Evolutionary conservation across 2,888 invertebrate genomes (phyloP).

Genomic region (Acanthococcus lagerstroemiae): DNA sequence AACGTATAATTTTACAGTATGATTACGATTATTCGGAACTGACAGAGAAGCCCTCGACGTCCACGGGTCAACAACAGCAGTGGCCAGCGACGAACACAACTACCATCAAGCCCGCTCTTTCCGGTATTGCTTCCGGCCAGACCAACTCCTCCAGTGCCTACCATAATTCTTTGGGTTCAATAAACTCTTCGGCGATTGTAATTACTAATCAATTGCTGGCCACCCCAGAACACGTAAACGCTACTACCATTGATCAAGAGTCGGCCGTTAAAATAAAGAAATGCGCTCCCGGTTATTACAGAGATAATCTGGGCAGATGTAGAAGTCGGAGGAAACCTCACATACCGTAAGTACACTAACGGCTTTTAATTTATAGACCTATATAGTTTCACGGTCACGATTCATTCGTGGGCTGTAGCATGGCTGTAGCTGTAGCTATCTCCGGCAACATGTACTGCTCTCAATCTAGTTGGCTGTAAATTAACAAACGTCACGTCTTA

Average conservation of each 20-base stretch:
- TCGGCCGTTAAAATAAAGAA: slow-evolving; percentile 31
- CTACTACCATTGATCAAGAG: slow-evolving; percentile 20
- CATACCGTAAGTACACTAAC: slow-evolving; percentile 35
- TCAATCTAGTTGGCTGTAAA: too few relatives aligned
- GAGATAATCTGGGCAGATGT: slow-evolving; percentile 41
- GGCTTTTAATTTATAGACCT: too few relatives aligned
- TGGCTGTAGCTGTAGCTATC: too few relatives aligned
- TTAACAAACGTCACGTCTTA: too few relatives aligned
- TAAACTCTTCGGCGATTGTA: slow-evolving; percentile 35
- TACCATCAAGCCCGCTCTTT: slow-evolving; percentile 2
- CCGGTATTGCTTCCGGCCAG: slow-evolving; percentile 1
- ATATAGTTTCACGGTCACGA: too few relatives aligned
- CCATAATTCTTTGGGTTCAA: slow-evolving; percentile 36
- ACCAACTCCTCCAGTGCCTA: background rate
- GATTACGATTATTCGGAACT: slow-evolving; percentile 62
- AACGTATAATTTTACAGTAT: slow-evolving; percentile 44
- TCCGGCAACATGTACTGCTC: too few relatives aligned
- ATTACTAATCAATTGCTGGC: slow-evolving; percentile 23
- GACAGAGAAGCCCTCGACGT: slow-evolving; percentile 52
- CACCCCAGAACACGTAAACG: slow-evolving; percentile 27
- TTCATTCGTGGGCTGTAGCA: too few relatives aligned
- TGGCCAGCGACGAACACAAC: slow-evolving; percentile 2
- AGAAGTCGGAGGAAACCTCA: slow-evolving; percentile 38
- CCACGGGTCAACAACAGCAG: slow-evolving; percentile 19
- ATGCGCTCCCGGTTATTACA: slow-evolving; percentile 40